Evolutionary conservation across 2,888 invertebrate genomes (phyloP).

Genomic region (Drosophila emarginata): DNA sequence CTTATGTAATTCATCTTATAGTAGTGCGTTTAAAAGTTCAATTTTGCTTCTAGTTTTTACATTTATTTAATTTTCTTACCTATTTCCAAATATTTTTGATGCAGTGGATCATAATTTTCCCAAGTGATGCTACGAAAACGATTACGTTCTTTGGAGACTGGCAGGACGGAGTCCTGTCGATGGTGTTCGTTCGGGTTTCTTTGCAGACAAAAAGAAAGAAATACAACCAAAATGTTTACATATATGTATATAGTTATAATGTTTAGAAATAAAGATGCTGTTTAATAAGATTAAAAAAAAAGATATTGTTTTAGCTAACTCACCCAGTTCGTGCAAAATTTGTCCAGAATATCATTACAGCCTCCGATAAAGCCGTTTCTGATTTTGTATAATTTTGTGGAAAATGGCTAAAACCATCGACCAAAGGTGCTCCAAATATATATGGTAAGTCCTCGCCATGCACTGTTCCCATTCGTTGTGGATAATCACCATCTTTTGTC

Average conservation of each 20-base stretch:
- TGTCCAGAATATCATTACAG: constrained; percentile 93
- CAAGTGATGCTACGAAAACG: constrained; percentile 92
- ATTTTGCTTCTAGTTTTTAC: too few species aligned
- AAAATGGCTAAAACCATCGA: constrained; percentile 91
- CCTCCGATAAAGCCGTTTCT: constrained; percentile 92
- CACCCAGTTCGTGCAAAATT: constrained; percentile 95
- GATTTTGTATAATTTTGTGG: constrained; percentile 94
- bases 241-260: neutral
- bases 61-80: too few species aligned
- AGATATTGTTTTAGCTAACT: constrained; percentile 81
- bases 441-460: constrained; percentile 96
- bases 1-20: too few species aligned
- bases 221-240: neutral
- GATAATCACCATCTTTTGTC: constrained; percentile 93
- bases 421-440: constrained; percentile 94
- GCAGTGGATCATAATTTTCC: constrained; percentile 96
- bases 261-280: neutral
- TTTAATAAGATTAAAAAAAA: neutral
- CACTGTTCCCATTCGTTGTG: constrained; percentile 95
- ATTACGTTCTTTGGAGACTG: constrained; percentile 92
- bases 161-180: constrained; percentile 89
- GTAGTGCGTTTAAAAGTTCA: too few species aligned
- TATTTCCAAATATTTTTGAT: constrained; percentile 96
- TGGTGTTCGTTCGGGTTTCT: constrained; percentile 94
- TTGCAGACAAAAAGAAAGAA: constrained; percentile 43